Evolutionary conservation across 2,113 vertebrate species (phyloP), one percentile per base, ranked within the genome.

Genomic region (Corythornis madagascariensis): DNA sequence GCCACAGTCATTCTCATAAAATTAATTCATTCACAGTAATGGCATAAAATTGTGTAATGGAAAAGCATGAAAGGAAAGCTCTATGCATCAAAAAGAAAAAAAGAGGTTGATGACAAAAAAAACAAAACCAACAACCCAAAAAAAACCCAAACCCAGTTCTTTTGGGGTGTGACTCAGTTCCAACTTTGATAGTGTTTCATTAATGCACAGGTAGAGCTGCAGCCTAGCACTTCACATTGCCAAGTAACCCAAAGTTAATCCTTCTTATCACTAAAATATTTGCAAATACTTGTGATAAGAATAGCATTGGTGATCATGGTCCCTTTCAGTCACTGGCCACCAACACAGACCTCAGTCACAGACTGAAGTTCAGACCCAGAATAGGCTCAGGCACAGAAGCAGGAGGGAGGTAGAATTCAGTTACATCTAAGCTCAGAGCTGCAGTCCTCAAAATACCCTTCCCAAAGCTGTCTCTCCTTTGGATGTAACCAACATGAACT

Each of bases 11-110:
- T 71, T 82, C 55, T 91, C 22, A 20, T 29, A 59, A 82, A 64
- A 93, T 84, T 92, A 90, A 92, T 87, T 86, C 50, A 82, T 65
- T 47, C 33, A 43, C 42, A 73, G 50, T 43, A 83, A 52, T 67
- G 29, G 26, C 55, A 84, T 83, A 85, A 70, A 91, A 78, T 1
- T 69, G 71, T 82, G 38, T 79, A 63, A 89, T 55, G 64, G 66
- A 75, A 90, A 93, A 90, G 15, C 48, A 70, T 43, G 75, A 94
- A 90, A 81, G 7, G 26, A 83, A 56, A 83, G 29, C 13, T 29
- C 43, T 45, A 8, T 40, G 82, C 69, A 88, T 11, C 3, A 82
- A 85, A 89, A 70, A 64, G 6, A 69, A 78, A 20, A 56, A 80
- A n/a, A 57, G 4, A 29, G 6, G 6, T 2, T 1, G 1, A 71